Conservation (phyloP, 2,888 invertebrate species). For the Agonopterix arenella region DNA sequence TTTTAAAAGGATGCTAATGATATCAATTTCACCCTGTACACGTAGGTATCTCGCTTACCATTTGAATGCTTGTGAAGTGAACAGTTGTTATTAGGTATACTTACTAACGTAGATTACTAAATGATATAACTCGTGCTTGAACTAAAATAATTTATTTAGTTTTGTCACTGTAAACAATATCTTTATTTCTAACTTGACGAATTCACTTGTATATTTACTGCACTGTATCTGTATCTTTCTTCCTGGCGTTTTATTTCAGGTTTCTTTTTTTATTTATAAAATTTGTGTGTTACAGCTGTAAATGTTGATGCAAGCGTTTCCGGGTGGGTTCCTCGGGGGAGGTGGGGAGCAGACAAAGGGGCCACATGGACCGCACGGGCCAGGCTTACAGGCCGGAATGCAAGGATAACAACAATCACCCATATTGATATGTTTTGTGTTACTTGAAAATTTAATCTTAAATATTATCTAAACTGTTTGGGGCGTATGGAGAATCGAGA, state of each 20-base stretch:
- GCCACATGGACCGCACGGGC: conserved; percentile 7
- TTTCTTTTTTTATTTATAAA: conserved; percentile 31
- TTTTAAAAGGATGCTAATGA: too few species aligned
- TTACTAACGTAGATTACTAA: too few species aligned
- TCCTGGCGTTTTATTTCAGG: neutral
- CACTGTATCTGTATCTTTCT: neutral
- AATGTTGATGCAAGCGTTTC: conserved; percentile 62
- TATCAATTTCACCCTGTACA: too few species aligned
- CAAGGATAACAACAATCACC: neutral
- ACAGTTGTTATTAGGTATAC: too few species aligned
- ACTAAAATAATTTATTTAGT: conserved; percentile 3
- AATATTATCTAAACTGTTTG: neutral
- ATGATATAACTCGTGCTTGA: neutral
- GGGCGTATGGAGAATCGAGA: neutral
- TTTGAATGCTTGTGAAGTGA: too few species aligned
- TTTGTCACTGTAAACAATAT: neutral
- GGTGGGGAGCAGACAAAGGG: neutral
- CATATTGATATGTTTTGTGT: neutral
- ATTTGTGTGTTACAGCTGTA: conserved; percentile 68
- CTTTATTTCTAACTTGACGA: too few species aligned
- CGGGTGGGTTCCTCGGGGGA: conserved; percentile 9
- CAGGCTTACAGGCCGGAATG: conserved; percentile 1
- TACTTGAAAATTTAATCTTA: neutral
- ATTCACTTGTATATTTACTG: too few species aligned
- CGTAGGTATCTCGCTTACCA: too few species aligned